Evolutionary conservation across 2,888 invertebrate species (phyloP).

Genomic region (Thalpophila matura): DNA sequence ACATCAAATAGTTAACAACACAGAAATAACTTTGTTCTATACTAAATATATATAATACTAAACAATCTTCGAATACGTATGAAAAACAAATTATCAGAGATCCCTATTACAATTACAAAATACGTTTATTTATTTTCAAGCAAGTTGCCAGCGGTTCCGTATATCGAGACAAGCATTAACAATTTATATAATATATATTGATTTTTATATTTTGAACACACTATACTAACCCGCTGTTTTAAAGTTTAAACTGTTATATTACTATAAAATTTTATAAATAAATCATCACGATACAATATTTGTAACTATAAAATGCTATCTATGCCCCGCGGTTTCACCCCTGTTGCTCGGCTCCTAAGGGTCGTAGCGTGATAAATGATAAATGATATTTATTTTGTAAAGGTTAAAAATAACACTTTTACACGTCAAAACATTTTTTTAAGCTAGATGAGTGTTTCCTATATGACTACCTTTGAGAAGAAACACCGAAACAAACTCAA

Average conservation of each 20-base stretch:
- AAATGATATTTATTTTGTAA: too few relatives aligned
- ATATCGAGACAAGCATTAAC: slow-evolving; percentile 58
- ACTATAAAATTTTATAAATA: neutral
- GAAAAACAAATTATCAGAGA: neutral
- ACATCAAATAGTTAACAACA: too few relatives aligned
- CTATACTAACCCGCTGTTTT: slow-evolving; percentile 51
- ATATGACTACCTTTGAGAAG: too few relatives aligned
- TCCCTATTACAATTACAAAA: slow-evolving; percentile 43
- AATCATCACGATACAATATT: neutral
- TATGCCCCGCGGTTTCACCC: too few relatives aligned
- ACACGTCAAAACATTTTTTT: too few relatives aligned
- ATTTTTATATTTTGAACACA: slow-evolving; percentile 63
- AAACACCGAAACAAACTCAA: too few relatives aligned
- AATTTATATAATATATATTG: slow-evolving; percentile 58
- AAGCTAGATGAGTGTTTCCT: too few relatives aligned
- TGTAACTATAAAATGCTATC: too few relatives aligned
- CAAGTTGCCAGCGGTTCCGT: slow-evolving; percentile 47
- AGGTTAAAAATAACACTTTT: too few relatives aligned
- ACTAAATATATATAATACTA: neutral
- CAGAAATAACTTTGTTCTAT: too few relatives aligned
- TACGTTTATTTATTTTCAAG: slow-evolving; percentile 61
- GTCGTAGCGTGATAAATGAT: too few relatives aligned
- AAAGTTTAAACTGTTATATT: slow-evolving; percentile 22
- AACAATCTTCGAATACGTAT: slow-evolving; percentile 19
- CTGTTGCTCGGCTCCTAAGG: too few relatives aligned